Conservation (phyloP, 2,888 invertebrate species). For the Stramonita haemastoma region DNA sequence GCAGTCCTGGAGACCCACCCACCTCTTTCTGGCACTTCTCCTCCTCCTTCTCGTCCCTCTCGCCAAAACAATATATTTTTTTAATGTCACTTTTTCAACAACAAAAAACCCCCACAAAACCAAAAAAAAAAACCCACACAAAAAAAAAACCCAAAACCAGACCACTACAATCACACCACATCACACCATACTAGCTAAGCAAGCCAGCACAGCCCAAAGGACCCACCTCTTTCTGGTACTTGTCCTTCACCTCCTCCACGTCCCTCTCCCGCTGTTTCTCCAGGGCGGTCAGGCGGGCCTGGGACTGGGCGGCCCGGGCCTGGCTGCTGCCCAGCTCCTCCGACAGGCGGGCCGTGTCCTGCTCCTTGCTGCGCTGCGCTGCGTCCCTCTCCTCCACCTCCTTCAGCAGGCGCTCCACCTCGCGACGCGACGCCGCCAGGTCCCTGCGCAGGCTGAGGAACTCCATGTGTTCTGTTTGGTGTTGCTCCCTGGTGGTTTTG, state of each 20-base stretch:
- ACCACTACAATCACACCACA: too few relatives aligned
- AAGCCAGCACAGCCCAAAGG: too few relatives aligned
- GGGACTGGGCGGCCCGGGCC: slow-evolving; percentile 58
- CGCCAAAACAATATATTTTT: too few relatives aligned
- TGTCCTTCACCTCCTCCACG: slow-evolving; percentile 56
- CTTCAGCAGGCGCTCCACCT: slow-evolving; percentile 60
- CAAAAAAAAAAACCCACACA: too few relatives aligned
- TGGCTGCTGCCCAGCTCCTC: slow-evolving; percentile 65
- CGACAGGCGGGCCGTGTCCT: slow-evolving; percentile 59
- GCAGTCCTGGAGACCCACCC: too few relatives aligned
- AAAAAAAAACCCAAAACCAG: too few relatives aligned
- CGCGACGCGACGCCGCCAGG: slow-evolving; percentile 60
- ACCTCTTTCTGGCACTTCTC: too few relatives aligned
- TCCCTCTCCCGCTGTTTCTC: slow-evolving; percentile 58
- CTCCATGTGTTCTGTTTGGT: slow-evolving; percentile 68
- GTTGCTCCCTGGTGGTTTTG: slow-evolving; percentile 67
- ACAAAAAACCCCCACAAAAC: too few relatives aligned
- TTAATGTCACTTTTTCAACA: too few relatives aligned
- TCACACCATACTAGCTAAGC: too few relatives aligned
- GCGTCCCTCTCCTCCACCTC: slow-evolving; percentile 61
- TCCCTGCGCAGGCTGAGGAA: slow-evolving; percentile 62
- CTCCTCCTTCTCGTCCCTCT: too few relatives aligned
- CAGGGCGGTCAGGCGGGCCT: slow-evolving; percentile 54
- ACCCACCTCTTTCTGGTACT: slow-evolving; percentile 60
- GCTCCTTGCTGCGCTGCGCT: slow-evolving; percentile 57